Conservation (phyloP, 2,797 vertebrate species). For the Pseudopleuronectes americanus region DNA sequence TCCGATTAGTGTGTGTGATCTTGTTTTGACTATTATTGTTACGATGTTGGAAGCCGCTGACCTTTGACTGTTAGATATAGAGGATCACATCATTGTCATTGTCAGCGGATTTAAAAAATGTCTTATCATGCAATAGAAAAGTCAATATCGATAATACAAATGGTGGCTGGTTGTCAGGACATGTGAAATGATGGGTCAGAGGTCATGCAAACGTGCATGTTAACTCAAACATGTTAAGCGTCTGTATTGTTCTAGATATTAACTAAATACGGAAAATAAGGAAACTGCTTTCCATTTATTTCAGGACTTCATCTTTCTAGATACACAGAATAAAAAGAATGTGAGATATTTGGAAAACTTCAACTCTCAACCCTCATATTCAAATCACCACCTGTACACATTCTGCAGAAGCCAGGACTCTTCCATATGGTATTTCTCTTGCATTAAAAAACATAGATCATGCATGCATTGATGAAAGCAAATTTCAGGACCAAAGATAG, state of each 20-base stretch:
- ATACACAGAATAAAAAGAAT: neutral
- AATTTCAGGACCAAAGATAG: slow-evolving; percentile 7
- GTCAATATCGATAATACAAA: slow-evolving; percentile 3
- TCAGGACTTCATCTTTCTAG: neutral
- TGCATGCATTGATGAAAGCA: slow-evolving; percentile 1
- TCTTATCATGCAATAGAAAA: slow-evolving; percentile 7
- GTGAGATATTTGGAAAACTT: neutral
- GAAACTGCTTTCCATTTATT: neutral
- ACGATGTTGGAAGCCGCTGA: slow-evolving; percentile 60
- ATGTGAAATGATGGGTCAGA: neutral
- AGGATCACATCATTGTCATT: slow-evolving; percentile 70
- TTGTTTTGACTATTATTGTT: slow-evolving; percentile 79
- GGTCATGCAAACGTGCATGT: neutral
- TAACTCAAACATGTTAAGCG: neutral
- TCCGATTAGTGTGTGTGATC: slow-evolving; percentile 72
- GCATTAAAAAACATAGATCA: neutral
- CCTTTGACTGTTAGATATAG: slow-evolving; percentile 69
- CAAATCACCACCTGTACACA: neutral
- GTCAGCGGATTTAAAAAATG: slow-evolving; percentile 51
- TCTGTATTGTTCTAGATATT: neutral
- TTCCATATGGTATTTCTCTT: neutral
- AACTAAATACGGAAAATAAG: slow-evolving; percentile 1
- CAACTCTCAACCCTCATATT: neutral
- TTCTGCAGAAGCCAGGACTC: too few species aligned
- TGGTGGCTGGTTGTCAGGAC: neutral